Base-by-base conservation (phyloP, 2,888 invertebrate genomes). In the Hirudinaria manillensis region DNA sequence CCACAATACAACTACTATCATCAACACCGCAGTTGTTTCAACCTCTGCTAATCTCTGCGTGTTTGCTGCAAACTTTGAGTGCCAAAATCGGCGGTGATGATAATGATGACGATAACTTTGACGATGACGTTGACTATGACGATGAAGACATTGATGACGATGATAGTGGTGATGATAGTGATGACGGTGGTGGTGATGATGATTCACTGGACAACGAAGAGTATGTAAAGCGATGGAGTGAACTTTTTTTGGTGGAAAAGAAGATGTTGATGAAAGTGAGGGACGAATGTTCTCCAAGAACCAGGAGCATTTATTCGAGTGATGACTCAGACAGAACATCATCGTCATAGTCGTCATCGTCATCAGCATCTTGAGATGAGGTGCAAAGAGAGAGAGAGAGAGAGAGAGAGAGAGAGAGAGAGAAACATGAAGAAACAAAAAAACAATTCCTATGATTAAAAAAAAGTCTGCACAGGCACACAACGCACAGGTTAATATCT, bases 101-200 rank as follows among this genome's bases (percentile, higher is more conserved):
- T 51, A 51, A 53, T 71, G 51, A 71, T 55, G 71, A 71, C 51
- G 53, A 71, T 55, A 51, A 71, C 51, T 51, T 55, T 71, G 71
- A 71, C 38, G 71, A 71, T 53, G 71, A 55, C 51, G 71, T 55
- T 71, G 53, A 55, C 51, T 51, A 32, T 73, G 73, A 71, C 70
- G 66, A 32, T 73, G 66, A 71, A 71, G 32, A 71, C 70, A 24
- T 2, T 73, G 32, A 65, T 51, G 56, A 24, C 56, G 56, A 72
- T 55, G 56, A 56, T 72, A 53, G 13, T 72, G 24, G 16, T 70
- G 29, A 7, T 38, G 74, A 70, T 70, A 36, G 29, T 70, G 70
- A 27, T 70, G 70, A 38, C 36, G 13, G 24, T 70, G 70, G 36
- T 70, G 19, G 36, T 70, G 70, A 38, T 70, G 70, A 38, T 32